phyloP scores from a whole-genome alignment of 2,888 invertebrate genomes.

The Leptogaster cylindrica region DNA sequence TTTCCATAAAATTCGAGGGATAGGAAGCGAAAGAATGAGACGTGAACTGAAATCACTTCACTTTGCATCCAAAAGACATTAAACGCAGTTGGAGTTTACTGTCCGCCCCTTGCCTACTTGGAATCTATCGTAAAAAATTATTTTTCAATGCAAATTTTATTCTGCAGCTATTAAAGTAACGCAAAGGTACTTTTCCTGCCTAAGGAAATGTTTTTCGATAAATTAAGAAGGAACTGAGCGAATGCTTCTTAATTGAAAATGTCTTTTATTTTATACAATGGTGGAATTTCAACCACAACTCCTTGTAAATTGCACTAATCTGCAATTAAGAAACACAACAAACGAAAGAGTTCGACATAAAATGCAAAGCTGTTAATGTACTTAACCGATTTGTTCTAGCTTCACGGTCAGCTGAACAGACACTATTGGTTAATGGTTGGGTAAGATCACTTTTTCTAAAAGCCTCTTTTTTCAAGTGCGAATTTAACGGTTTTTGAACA shows the following conservation, averaged over 20 bases:
- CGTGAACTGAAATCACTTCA: neutral
- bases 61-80: slow-evolving; percentile 4
- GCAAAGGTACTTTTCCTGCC: too few relatives aligned
- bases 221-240: neutral
- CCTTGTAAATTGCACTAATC: neutral
- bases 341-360: neutral
- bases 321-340: neutral
- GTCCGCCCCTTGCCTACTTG: neutral
- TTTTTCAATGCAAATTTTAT: slow-evolving; percentile 9
- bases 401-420: neutral
- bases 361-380: neutral
- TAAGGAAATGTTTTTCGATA: neutral
- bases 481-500: slow-evolving; percentile 1
- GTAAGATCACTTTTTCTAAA: neutral
- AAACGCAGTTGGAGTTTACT: neutral
- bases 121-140: neutral
- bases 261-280: neutral
- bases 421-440: neutral
- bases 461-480: neutral
- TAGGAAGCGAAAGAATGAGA: neutral
- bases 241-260: neutral
- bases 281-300: too few relatives aligned
- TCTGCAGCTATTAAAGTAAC: neutral
- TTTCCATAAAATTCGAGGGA: too few relatives aligned
- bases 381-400: neutral